phyloP scores from a whole-genome alignment of 2,797 vertebrate genomes.

The Liparis tanakae region DNA sequence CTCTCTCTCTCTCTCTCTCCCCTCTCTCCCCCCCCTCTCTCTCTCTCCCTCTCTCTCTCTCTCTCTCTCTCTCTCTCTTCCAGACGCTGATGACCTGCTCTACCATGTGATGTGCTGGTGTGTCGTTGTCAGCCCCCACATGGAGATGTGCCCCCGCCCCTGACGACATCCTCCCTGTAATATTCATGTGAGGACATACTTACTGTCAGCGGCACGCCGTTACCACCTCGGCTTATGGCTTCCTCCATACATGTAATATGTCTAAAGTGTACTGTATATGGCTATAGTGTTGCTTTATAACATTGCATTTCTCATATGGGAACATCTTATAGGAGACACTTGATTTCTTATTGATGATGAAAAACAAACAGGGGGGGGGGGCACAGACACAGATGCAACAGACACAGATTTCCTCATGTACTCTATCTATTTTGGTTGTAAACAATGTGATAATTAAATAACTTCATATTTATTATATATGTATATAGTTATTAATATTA shows the following conservation, averaged over 20 bases:
- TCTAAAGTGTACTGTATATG: conserved; percentile 1
- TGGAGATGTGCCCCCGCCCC: conserved; percentile 48
- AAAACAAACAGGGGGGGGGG: background rate
- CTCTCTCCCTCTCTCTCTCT: conserved; percentile 15
- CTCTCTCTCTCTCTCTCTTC: conserved; percentile 40
- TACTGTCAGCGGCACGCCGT: conserved; percentile 18
- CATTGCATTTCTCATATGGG: background rate
- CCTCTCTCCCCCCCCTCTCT: conserved; percentile 16
- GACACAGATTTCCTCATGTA: background rate
- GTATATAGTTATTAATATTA: background rate
- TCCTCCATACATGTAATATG: conserved; percentile 12
- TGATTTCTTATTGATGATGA: conserved; percentile 1
- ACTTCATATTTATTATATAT: background rate
- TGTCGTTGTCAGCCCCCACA: conserved; percentile 47
- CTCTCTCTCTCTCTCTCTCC: conserved; percentile 24
- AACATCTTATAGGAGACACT: conserved; percentile 7
- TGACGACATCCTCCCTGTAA: conserved; percentile 38
- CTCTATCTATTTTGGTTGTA: background rate
- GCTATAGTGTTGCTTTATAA: conserved; percentile 2
- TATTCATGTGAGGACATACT: conserved; percentile 20
- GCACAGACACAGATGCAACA: too few species aligned
- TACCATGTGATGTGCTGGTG: conserved; percentile 57
- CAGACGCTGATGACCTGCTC: conserved; percentile 67
- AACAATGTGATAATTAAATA: background rate
- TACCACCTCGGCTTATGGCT: conserved; percentile 47